Percentiles rank a stretch among this genome's conserved stretches.
These are phyloP conservation scores for Gastrophryne carolinensis DNA, from an alignment of 2,797 vertebrate species.

Conservation along the genomic window DNA sequence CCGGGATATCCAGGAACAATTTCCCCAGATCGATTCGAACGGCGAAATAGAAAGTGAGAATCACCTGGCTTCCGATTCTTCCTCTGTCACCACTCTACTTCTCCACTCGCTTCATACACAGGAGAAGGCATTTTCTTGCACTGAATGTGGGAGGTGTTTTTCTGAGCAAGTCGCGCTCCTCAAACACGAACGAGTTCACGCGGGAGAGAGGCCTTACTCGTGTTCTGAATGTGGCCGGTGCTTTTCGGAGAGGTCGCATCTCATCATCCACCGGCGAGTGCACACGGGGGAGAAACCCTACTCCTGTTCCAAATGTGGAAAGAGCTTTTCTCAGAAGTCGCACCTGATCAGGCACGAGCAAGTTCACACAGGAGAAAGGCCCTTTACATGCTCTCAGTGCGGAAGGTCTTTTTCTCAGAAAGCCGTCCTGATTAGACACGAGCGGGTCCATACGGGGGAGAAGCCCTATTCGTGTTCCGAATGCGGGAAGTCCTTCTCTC, in stretches of 20 bases:
- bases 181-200: slow-evolving; percentile 67
- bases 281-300: slow-evolving; percentile 61
- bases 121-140: slow-evolving; percentile 60
- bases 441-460: slow-evolving; percentile 3
- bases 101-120: slow-evolving; percentile 64
- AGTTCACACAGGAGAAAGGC: slow-evolving; percentile 16
- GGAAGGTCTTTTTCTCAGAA: not conserved
- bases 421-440: slow-evolving; percentile 9
- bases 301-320: slow-evolving; percentile 26
- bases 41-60: too few species aligned
- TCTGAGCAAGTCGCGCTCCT: slow-evolving; percentile 68
- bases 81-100: too few species aligned
- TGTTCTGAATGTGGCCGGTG: slow-evolving; percentile 58
- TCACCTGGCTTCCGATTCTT: too few species aligned
- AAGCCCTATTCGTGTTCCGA: slow-evolving; percentile 15
- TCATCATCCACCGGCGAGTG: slow-evolving; percentile 58
- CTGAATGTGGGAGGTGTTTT: slow-evolving; percentile 57
- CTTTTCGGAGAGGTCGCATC: slow-evolving; percentile 40
- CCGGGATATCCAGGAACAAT: too few species aligned
- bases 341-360: slow-evolving; percentile 35
- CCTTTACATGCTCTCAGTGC: not conserved
- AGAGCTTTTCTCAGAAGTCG: slow-evolving; percentile 53
- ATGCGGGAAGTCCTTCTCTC: slow-evolving; percentile 43
- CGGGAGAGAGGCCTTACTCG: slow-evolving; percentile 55
- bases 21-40: too few species aligned